Evolutionary conservation across 2,888 invertebrate genomes (phyloP).

Genomic region (Glyphotaelius pellucidus): DNA sequence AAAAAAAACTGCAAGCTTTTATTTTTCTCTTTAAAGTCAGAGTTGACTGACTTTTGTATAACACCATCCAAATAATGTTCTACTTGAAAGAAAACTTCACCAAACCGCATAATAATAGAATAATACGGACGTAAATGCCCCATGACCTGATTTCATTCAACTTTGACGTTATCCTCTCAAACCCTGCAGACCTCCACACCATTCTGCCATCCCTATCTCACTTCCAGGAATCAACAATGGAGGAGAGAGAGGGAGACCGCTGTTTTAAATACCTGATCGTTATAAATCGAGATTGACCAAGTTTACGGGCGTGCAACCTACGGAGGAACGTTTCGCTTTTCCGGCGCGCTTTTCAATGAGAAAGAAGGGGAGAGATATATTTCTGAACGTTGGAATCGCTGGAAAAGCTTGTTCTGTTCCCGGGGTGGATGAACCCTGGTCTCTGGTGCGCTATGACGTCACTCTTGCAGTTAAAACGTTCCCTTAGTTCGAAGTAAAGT

Average conservation of each 20-base stretch:
- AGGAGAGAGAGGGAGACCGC: neutral
- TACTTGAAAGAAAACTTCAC: too few relatives aligned
- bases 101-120: constrained; percentile 9
- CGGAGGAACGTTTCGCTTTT: neutral
- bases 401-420: constrained; percentile 43
- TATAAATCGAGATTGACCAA: constrained; percentile 48
- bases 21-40: too few relatives aligned
- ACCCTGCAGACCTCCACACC: neutral
- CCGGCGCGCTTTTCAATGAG: neutral
- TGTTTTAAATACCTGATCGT: neutral
- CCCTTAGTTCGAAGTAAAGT: neutral
- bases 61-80: too few relatives aligned
- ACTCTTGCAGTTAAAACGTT: constrained; percentile 52
- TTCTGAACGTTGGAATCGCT: neutral
- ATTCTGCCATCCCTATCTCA: neutral
- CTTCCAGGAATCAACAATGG: neutral
- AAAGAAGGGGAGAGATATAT: constrained; percentile 4
- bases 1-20: too few relatives aligned
- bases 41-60: too few relatives aligned
- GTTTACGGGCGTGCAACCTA: constrained; percentile 35
- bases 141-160: constrained; percentile 66
- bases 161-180: constrained; percentile 63
- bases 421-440: constrained; percentile 54
- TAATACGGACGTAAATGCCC: constrained; percentile 56
- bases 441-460: constrained; percentile 55